phyloP scores from a whole-genome alignment of 2,888 invertebrate species.

The Alitta virens region DNA sequence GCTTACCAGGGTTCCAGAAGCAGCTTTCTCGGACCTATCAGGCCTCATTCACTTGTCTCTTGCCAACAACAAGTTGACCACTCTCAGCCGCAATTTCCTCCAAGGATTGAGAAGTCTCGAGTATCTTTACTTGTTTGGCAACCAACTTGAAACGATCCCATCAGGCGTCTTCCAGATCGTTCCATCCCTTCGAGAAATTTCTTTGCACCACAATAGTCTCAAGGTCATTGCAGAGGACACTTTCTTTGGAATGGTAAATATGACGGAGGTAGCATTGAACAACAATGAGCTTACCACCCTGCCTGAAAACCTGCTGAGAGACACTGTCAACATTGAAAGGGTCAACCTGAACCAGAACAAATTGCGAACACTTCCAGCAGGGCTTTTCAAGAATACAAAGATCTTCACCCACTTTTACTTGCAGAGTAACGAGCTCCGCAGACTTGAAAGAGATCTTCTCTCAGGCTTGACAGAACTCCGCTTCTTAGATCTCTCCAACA shows the following conservation, averaged over 20 bases:
- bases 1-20: background rate
- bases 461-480: background rate
- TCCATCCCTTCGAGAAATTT: background rate
- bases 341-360: too few relatives aligned
- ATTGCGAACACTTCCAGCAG: too few relatives aligned
- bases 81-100: background rate
- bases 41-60: slow-evolving; percentile 1
- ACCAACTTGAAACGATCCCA: background rate
- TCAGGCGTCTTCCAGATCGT: slow-evolving; percentile 4
- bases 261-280: background rate
- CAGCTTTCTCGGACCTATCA: slow-evolving; percentile 1
- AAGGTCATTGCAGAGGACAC: background rate
- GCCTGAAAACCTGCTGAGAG: too few relatives aligned
- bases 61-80: slow-evolving; percentile 4
- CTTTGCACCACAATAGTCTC: slow-evolving; percentile 1
- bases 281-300: background rate
- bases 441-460: background rate
- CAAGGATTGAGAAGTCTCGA: slow-evolving; percentile 4
- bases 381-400: too few relatives aligned
- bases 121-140: slow-evolving; percentile 9
- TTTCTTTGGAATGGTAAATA: background rate
- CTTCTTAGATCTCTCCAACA: slow-evolving; percentile 2
- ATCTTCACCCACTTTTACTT: slow-evolving; percentile 3
- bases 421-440: slow-evolving; percentile 2
- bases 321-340: too few relatives aligned